phyloP scores from a whole-genome alignment of 2,797 vertebrate species.

The Otus scops region DNA sequence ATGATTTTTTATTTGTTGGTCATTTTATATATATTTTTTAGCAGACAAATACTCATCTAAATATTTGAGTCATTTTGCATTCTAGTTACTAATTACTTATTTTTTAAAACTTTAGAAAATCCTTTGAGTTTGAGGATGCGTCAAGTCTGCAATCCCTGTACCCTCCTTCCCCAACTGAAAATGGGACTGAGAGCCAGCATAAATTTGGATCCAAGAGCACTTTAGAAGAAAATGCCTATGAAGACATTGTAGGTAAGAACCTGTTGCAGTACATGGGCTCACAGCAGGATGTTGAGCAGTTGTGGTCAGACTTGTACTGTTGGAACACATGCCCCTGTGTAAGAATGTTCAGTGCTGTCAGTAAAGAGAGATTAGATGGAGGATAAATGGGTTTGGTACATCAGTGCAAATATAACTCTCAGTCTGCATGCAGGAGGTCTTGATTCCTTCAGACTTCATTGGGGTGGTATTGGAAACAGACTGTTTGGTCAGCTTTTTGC shows the following conservation, averaged over 20 bases:
- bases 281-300: background rate
- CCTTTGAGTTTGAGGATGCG: constrained; percentile 91
- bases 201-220: constrained; percentile 93
- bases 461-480: background rate
- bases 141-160: constrained; percentile 86
- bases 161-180: constrained; percentile 88
- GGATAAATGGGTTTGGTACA: background rate
- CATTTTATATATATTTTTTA: background rate
- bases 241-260: constrained; percentile 96
- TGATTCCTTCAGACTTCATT: background rate
- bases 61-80: background rate
- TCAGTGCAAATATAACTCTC: background rate
- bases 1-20: background rate
- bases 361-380: background rate
- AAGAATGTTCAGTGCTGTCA: background rate
- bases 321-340: background rate
- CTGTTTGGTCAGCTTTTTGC: constrained; percentile 1
- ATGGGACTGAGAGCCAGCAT: constrained; percentile 86
- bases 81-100: background rate
- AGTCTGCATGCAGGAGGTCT: background rate
- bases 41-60: background rate
- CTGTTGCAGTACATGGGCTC: background rate
- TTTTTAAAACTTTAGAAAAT: constrained; percentile 83
- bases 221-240: constrained; percentile 97
- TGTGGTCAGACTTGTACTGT: background rate